Base-by-base conservation (phyloP, 1,140 invertebrate species). In the Teleogryllus occipitalis region DNA sequence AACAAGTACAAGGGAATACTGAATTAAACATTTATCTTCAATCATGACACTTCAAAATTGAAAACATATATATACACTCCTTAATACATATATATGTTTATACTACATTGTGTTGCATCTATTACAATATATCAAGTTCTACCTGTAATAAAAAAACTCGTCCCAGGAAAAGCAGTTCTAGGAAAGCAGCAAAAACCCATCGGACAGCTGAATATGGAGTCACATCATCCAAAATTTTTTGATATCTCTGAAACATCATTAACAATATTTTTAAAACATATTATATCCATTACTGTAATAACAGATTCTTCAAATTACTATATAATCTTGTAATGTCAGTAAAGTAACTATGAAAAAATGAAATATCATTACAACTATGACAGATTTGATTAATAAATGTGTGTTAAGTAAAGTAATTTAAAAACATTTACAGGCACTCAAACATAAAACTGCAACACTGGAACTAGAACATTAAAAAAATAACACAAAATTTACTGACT, bases 151-250 rank as follows among this genome's bases (percentile, higher is more conserved):
- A 78, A 81, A 87, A 83, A 83, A 88, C 84, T 80, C 87, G 84
- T 73, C 83, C 80, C 74, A 87, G 81, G 82, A 88, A 90, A 8
- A 85, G 80, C 39, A 88, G 15, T 21, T 88, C 83, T 74, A 90
- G 81, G 39, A 86, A 78, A 78, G 84, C 81, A 47, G 88, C 87
- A 80, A 87, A 85, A 73, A 86, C 82, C 90, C 90, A 91, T 85
- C 90, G 84, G 46, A 85, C 84, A 47, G 85, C 83, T 21, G 85
- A 82, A 83, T 89, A 86, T 8, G 90, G 90, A 65, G 89, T 90
- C 81, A 87, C 87, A 82, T 87, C 86, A 85, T 91, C 90, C 80
- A 91, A 83, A 73, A 87, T 84, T 78, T 86, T 85, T 83, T 91
- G 90, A 82, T 89, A 90, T 75, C 84, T 84, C 86, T 88, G 82